These are phyloP conservation scores for Anthophora plumipes DNA, from an alignment of 2,888 invertebrate genomes.

Conservation along the genomic window DNA sequence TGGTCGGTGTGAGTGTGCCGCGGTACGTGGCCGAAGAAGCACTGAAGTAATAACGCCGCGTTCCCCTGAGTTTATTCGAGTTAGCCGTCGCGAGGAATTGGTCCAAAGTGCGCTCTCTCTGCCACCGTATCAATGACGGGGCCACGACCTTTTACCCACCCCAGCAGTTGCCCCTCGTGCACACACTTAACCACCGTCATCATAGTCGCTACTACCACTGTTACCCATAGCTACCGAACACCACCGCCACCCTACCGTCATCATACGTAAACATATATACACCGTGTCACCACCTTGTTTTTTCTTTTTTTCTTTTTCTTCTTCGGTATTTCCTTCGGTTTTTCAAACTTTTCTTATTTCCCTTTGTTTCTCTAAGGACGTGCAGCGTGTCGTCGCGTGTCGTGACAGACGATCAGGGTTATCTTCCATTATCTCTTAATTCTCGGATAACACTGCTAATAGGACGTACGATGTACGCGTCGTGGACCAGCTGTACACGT, in stretches of 20 bases:
- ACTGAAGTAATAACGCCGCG: slow-evolving; percentile 80
- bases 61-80: slow-evolving; percentile 80
- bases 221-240: neutral
- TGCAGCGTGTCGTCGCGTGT: slow-evolving; percentile 44
- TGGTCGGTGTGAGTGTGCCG: slow-evolving; percentile 68
- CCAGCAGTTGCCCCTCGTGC: slow-evolving; percentile 44
- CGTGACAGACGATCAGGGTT: slow-evolving; percentile 66
- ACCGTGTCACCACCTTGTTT: neutral
- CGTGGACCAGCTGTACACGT: slow-evolving; percentile 22
- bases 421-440: slow-evolving; percentile 74
- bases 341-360: neutral
- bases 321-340: neutral
- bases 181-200: slow-evolving; percentile 32
- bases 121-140: slow-evolving; percentile 78
- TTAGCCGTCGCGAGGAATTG: slow-evolving; percentile 77
- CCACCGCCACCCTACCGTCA: neutral
- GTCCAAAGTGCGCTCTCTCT: slow-evolving; percentile 81
- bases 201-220: slow-evolving; percentile 9
- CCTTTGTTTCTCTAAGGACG: slow-evolving; percentile 14
- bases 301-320: neutral
- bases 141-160: slow-evolving; percentile 76
- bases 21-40: slow-evolving; percentile 79
- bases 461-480: slow-evolving; percentile 25
- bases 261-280: slow-evolving; percentile 52
- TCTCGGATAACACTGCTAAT: slow-evolving; percentile 66